Base-by-base conservation (phyloP, 2,113 vertebrate species). In the Rutilus rutilus region DNA sequence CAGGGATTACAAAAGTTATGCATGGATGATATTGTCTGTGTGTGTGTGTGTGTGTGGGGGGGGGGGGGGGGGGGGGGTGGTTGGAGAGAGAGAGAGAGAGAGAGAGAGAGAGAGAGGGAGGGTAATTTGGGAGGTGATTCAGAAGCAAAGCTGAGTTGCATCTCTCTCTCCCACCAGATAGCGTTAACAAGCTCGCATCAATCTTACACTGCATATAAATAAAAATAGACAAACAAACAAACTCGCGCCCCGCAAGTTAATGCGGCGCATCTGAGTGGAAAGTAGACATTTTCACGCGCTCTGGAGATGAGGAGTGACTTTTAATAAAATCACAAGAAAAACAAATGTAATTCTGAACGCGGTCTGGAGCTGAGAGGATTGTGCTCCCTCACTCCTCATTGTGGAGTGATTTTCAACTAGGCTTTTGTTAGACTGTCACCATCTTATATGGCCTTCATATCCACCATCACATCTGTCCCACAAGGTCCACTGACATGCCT, bases 311-410 rank as follows among this genome's bases (percentile, higher is more conserved):
- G 95, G 95, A 97, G 95, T 96, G 96, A 97, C 96, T 98, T 97
- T 97, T 97, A 97, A 97, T 97, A 97, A 96, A 97, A 97, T 96
- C 97, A 96, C 96, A 96, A 95, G 95, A 95, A 97, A 98, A 98
- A 98, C 96, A 97, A 98, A 97, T 97, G 97, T 97, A 97, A 97
- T 98, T 97, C 96, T 96, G 96, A 93, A 95, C 96, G 95, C 96
- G 95, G 94, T 96, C 96, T 96, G 95, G 92, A 94, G 94, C 95
- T 95, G 94, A 59, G 93, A 89, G 93, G 92, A 92, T 93, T 89
- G 87, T 90, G 94, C 90, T 91, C 88, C 90, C 86, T 91, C 90
- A 92, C 67, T 10, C 47, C 73, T 64, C 25, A 57, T 12, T 57
- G 52, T 76, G 76, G 67, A n/a, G 67, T 92, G 90, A 81, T 81